A percentile compares a stretch with the other conserved stretches of the same genome.
Evolutionary conservation across 1,140 invertebrate species (phyloP).

Genomic region (Drosophila kurseongensis): DNA sequence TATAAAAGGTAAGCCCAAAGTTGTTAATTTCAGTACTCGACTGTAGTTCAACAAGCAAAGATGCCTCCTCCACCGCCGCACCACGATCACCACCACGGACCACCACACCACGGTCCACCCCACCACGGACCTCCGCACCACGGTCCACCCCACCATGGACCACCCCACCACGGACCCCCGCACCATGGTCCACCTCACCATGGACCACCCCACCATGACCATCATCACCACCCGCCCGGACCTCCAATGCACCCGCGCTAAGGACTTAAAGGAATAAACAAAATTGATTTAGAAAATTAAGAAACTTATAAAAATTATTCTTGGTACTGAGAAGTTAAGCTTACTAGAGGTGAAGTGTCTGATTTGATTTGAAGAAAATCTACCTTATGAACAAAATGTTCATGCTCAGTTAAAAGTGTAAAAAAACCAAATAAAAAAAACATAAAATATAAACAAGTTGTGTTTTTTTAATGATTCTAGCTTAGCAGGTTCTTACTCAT

Average conservation of each 20-base stretch:
- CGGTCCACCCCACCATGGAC: slow-evolving; percentile 5
- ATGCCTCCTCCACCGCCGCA: slow-evolving; percentile 39
- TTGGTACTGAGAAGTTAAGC: too few relatives aligned
- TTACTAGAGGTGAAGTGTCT: too few relatives aligned
- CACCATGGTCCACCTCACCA: slow-evolving; percentile 10
- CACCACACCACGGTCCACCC: slow-evolving; percentile 14
- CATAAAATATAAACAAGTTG: too few relatives aligned
- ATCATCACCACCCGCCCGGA: slow-evolving; percentile 23
- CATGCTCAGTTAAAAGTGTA: too few relatives aligned
- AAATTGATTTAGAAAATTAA: not conserved
- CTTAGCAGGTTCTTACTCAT: too few relatives aligned
- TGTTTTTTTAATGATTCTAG: too few relatives aligned
- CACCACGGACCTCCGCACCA: slow-evolving; percentile 26
- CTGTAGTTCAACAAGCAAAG: slow-evolving; percentile 18
- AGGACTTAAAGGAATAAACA: not conserved
- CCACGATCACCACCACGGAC: slow-evolving; percentile 24
- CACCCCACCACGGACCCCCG: not conserved
- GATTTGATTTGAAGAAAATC: too few relatives aligned
- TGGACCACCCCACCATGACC: slow-evolving; percentile 8
- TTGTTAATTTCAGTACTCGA: slow-evolving; percentile 22
- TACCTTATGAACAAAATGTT: too few relatives aligned
- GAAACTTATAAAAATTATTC: not conserved
- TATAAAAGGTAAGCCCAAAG: slow-evolving; percentile 27
- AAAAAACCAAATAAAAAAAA: too few relatives aligned
- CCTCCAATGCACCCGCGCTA: slow-evolving; percentile 41